Evolutionary conservation across 1,140 invertebrate species (phyloP).

Genomic region (Latrodectus geometricus): DNA sequence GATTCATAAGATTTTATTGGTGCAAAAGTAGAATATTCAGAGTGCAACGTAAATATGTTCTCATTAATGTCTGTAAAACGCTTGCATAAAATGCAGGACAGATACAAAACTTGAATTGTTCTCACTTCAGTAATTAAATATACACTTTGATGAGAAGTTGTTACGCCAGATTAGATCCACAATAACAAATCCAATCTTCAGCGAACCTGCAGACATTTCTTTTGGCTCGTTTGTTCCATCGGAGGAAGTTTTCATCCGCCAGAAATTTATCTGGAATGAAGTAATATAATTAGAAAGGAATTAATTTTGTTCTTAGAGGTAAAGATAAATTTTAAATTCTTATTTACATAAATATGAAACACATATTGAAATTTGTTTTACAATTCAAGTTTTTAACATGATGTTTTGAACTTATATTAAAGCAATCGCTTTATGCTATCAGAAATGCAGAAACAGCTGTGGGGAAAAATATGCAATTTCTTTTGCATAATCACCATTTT

Average conservation of each 20-base stretch:
- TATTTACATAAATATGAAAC: not conserved
- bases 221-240: slow-evolving; percentile 33
- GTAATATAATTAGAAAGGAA: not conserved
- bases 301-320: too few relatives aligned
- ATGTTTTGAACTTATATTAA: too few relatives aligned
- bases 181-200: slow-evolving; percentile 47
- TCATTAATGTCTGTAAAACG: not conserved
- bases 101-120: not conserved
- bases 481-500: too few relatives aligned
- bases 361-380: not conserved
- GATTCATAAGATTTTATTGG: slow-evolving; percentile 20
- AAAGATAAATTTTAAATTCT: too few relatives aligned
- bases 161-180: slow-evolving; percentile 37
- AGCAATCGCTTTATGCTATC: too few relatives aligned
- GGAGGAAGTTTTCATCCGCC: slow-evolving; percentile 25
- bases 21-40: slow-evolving; percentile 39
- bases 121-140: not conserved
- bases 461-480: too few relatives aligned
- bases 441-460: too few relatives aligned
- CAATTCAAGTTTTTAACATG: slow-evolving; percentile 11
- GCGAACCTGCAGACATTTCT: slow-evolving; percentile 28
- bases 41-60: slow-evolving; percentile 27
- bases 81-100: not conserved
- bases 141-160: not conserved
- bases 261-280: slow-evolving; percentile 20